phyloP scores from a whole-genome alignment of 2,797 vertebrate species.

The Gila robusta region DNA sequence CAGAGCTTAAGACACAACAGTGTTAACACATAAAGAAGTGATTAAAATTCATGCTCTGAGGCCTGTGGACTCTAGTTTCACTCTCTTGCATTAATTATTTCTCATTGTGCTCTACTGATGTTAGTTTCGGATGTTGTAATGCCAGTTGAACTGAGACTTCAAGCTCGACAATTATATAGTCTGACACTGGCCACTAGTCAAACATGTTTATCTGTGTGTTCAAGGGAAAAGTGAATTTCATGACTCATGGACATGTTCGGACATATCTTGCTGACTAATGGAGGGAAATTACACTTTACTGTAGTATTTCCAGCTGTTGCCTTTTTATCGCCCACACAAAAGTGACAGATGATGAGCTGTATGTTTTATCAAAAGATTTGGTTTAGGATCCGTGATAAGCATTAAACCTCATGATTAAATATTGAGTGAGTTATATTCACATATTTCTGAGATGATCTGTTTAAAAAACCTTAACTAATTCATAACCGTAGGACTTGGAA shows the following conservation, averaged over 20 bases:
- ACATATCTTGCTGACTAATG: slow-evolving; percentile 38
- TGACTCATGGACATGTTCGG: slow-evolving; percentile 42
- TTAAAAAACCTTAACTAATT: not conserved
- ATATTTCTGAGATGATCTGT: slow-evolving; percentile 16
- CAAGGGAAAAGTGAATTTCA: not conserved
- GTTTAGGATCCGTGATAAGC: not conserved
- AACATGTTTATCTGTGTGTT: not conserved
- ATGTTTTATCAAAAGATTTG: slow-evolving; percentile 25
- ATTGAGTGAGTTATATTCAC: not conserved
- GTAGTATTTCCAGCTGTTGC: slow-evolving; percentile 23
- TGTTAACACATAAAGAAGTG: not conserved
- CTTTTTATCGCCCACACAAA: slow-evolving; percentile 20
- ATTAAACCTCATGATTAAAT: not conserved
- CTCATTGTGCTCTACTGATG: slow-evolving; percentile 4
- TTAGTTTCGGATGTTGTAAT: not conserved
- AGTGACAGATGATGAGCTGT: slow-evolving; percentile 41
- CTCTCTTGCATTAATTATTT: slow-evolving; percentile 32
- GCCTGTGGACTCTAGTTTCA: slow-evolving; percentile 13
- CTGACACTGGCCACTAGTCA: not conserved
- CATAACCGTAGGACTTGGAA: not conserved
- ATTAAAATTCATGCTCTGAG: slow-evolving; percentile 38
- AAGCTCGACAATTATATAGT: not conserved
- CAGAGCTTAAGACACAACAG: not conserved
- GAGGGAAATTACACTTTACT: slow-evolving; percentile 30
- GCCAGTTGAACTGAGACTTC: not conserved